A percentile compares a stretch with the other conserved stretches of the same genome.
These are phyloP conservation scores for Coelogynopora nodosa DNA, from an alignment of 2,888 invertebrate species.

Conservation along the genomic window DNA sequence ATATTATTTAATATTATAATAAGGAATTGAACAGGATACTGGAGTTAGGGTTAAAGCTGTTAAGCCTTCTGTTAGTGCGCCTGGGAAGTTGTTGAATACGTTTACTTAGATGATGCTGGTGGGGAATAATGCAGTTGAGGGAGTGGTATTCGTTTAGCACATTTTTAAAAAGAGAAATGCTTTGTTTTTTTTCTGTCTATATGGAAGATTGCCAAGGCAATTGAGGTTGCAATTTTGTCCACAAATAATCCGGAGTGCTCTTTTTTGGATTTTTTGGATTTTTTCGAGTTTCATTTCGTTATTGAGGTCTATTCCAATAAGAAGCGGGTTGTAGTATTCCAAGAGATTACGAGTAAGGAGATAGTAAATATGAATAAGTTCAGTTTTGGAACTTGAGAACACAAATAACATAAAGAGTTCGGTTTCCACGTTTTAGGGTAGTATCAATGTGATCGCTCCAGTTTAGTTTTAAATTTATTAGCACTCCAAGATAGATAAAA, in stretches of 20 bases:
- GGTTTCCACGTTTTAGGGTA: not conserved
- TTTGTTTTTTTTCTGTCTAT: not conserved
- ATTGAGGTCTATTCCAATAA: not conserved
- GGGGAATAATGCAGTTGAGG: not conserved
- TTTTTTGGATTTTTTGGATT: not conserved
- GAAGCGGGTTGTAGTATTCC: not conserved
- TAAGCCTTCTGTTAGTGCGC: not conserved
- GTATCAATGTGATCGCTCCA: not conserved
- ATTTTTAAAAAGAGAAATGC: conserved; percentile 2
- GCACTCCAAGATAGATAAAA: not conserved
- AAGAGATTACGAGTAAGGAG: not conserved
- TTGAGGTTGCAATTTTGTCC: conserved; percentile 4
- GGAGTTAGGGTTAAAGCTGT: not conserved
- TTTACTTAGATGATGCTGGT: not conserved
- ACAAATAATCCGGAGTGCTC: not conserved
- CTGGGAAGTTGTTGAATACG: not conserved
- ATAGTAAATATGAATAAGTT: not conserved
- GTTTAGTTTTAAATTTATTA: not conserved
- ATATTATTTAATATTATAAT: too few species aligned
- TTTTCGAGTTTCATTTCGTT: not conserved
- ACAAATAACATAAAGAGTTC: not conserved
- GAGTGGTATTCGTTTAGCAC: not conserved
- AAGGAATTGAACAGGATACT: not conserved
- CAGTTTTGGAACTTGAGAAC: not conserved
- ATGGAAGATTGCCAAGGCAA: not conserved